Conservation (phyloP, 2,113 vertebrate genomes). For the Mormoops blainvillei region DNA sequence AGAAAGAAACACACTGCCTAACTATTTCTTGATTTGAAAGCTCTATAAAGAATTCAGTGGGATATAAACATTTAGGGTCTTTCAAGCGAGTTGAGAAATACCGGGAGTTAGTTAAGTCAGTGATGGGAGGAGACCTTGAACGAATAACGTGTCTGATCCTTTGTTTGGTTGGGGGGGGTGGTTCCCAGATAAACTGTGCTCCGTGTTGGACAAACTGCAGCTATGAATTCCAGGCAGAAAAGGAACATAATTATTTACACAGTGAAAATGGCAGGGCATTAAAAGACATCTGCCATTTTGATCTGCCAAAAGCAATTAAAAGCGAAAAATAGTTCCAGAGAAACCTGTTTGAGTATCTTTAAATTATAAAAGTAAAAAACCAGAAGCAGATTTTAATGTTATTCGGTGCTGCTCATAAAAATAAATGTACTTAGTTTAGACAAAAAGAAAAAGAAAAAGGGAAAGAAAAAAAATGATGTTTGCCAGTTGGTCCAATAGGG, state of each 20-base stretch:
- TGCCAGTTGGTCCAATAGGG: not conserved
- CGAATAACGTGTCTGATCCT: not conserved
- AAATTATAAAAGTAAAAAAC: constrained; percentile 44
- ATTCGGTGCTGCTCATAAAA: not conserved
- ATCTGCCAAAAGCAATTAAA: constrained; percentile 69
- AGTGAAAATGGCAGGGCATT: constrained; percentile 64
- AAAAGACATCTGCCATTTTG: constrained; percentile 72
- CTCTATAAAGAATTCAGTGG: not conserved
- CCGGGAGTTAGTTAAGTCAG: not conserved
- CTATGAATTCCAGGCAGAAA: constrained; percentile 48
- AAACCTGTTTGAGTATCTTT: constrained; percentile 56
- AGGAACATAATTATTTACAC: constrained; percentile 70
- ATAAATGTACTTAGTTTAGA: not conserved
- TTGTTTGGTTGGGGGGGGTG: not conserved
- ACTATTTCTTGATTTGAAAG: not conserved
- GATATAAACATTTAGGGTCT: not conserved
- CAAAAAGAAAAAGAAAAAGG: not conserved
- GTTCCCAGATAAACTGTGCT: not conserved
- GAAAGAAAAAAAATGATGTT: not conserved
- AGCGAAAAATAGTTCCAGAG: not conserved
- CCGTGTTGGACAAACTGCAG: not conserved
- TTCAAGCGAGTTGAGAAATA: not conserved
- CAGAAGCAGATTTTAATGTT: constrained; percentile 15
- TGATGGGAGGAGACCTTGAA: not conserved
- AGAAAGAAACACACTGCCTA: not conserved